These are phyloP conservation scores for Drosophila kohkoa DNA, from an alignment of 1,140 invertebrate genomes.

Conservation along the genomic window DNA sequence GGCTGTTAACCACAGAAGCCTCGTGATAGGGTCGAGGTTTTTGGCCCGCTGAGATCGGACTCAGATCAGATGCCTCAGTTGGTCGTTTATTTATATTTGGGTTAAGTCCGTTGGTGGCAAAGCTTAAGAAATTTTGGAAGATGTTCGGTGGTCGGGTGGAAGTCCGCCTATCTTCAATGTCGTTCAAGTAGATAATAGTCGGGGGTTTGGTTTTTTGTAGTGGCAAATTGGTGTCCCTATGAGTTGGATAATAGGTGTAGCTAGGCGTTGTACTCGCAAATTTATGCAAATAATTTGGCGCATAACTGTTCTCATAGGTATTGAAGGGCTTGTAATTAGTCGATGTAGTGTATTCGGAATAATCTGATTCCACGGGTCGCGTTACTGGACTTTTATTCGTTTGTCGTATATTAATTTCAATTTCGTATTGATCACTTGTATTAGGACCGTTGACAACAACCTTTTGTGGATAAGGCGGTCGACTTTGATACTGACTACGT, in stretches of 20 bases:
- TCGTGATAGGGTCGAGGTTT: constrained; percentile 56
- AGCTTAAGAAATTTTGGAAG: constrained; percentile 73
- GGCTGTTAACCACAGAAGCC: constrained; percentile 49
- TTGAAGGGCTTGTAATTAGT: constrained; percentile 64
- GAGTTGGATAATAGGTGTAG: constrained; percentile 56
- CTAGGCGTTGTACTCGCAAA: constrained; percentile 55
- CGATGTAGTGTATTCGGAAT: constrained; percentile 59
- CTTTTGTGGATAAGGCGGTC: constrained; percentile 70
- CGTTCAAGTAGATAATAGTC: constrained; percentile 79
- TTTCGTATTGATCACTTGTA: constrained; percentile 77
- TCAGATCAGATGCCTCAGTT: constrained; percentile 31
- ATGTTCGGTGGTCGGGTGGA: constrained; percentile 73
- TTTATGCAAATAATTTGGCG: constrained; percentile 61
- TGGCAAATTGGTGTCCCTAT: constrained; percentile 32
- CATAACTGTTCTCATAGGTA: constrained; percentile 58
- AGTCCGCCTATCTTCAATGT: constrained; percentile 61
- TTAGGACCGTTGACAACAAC: constrained; percentile 74
- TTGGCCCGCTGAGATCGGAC: constrained; percentile 42
- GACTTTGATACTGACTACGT: constrained; percentile 67
- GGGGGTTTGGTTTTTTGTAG: constrained; percentile 73
- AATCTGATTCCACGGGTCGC: constrained; percentile 42
- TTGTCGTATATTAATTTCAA: constrained; percentile 83
- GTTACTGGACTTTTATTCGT: constrained; percentile 71
- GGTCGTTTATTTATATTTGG: constrained; percentile 53
- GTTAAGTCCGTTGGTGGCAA: constrained; percentile 68